Percentiles rank a stretch among this genome's conserved stretches.
Evolutionary conservation across 2,888 invertebrate species (phyloP).

Genomic region (Incurvaria masculella): DNA sequence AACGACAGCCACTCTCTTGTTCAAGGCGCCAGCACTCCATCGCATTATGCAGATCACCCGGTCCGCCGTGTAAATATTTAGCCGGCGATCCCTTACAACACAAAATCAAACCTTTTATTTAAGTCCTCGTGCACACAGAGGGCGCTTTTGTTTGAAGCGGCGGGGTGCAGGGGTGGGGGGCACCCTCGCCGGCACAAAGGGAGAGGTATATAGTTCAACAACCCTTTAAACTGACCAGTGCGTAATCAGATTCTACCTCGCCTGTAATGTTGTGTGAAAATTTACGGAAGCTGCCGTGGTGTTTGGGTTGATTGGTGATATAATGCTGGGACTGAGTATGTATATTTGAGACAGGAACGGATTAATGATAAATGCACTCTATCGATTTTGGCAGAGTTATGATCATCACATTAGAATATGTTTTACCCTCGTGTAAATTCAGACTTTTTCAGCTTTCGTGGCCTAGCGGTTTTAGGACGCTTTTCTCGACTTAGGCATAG

Average conservation of each 20-base stretch:
- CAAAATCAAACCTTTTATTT: constrained; percentile 59
- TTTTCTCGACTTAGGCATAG: too few species aligned
- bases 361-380: too few species aligned
- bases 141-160: constrained; percentile 32
- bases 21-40: not conserved
- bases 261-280: not conserved
- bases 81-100: constrained; percentile 47
- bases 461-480: too few species aligned
- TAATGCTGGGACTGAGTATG: too few species aligned
- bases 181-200: constrained; percentile 1
- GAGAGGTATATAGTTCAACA: constrained; percentile 46
- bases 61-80: constrained; percentile 47
- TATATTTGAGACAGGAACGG: too few species aligned
- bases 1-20: not conserved
- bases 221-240: constrained; percentile 49
- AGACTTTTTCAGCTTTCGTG: too few species aligned
- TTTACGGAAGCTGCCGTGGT: too few species aligned
- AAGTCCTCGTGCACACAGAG: constrained; percentile 42
- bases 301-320: too few species aligned
- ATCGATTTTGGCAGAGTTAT: too few species aligned
- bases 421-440: too few species aligned
- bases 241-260: constrained; percentile 28
- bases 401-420: too few species aligned
- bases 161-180: not conserved
- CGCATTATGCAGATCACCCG: constrained; percentile 40